These are phyloP conservation scores for Smittia aterrima DNA, from an alignment of 2,888 invertebrate species.

Conservation along the genomic window DNA sequence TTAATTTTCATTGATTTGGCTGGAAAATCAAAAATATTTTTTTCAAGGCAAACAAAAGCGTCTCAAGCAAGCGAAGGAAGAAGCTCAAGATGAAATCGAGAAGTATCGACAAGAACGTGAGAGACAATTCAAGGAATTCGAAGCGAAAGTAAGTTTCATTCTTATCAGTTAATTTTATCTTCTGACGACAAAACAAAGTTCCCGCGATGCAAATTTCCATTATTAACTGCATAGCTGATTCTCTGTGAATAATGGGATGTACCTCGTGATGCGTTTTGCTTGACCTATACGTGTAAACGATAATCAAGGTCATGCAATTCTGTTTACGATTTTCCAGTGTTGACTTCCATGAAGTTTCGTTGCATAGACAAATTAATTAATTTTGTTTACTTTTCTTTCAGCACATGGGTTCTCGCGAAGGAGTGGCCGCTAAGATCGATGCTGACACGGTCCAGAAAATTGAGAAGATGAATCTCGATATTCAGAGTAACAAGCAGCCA, in stretches of 20 bases:
- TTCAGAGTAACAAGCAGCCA: constrained; percentile 68
- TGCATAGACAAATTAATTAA: not conserved
- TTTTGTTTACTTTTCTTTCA: constrained; percentile 47
- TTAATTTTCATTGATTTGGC: constrained; percentile 13
- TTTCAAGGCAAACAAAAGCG: constrained; percentile 82
- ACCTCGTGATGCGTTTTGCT: constrained; percentile 1
- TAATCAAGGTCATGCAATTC: not conserved
- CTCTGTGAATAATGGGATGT: not conserved
- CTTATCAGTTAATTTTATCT: not conserved
- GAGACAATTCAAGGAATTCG: constrained; percentile 81
- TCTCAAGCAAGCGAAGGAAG: constrained; percentile 95
- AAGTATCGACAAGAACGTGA: constrained; percentile 87
- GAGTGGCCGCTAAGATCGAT: constrained; percentile 85
- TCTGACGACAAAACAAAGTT: not conserved
- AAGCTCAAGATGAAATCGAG: constrained; percentile 93
- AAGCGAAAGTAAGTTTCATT: constrained; percentile 65
- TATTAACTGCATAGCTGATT: not conserved
- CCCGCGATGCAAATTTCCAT: not conserved
- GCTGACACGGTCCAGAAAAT: constrained; percentile 76
- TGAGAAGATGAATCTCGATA: constrained; percentile 75
- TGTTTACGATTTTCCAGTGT: not conserved
- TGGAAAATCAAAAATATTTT: not conserved
- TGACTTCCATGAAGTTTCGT: not conserved
- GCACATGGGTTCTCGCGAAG: constrained; percentile 89
- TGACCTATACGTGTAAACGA: not conserved